phyloP scores from a whole-genome alignment of 2,888 invertebrate genomes.

The Choristoneura rosaceana region DNA sequence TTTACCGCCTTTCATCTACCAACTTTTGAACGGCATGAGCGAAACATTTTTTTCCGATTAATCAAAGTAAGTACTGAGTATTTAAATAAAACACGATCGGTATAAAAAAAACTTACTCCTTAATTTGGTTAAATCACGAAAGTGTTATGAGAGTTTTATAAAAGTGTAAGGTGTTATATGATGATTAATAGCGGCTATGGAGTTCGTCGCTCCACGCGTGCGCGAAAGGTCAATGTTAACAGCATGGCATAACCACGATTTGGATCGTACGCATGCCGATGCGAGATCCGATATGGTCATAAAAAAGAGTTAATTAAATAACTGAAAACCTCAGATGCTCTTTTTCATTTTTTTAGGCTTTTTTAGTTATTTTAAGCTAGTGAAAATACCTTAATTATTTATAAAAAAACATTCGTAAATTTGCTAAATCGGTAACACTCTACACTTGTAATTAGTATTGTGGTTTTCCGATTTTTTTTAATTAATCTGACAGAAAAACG shows the following conservation, averaged over 20 bases:
- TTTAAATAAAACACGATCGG: neutral
- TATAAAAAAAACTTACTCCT: neutral
- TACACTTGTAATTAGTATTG: too few species aligned
- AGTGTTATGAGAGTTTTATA: conserved; percentile 2
- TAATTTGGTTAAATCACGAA: conserved; percentile 26
- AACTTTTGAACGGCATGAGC: too few species aligned
- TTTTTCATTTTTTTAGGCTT: too few species aligned
- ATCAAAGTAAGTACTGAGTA: neutral
- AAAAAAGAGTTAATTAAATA: neutral
- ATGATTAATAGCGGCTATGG: conserved; percentile 29
- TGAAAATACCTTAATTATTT: too few species aligned
- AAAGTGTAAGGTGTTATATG: conserved; percentile 6
- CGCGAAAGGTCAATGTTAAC: conserved; percentile 49
- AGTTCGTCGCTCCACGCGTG: conserved; percentile 44
- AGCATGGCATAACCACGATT: conserved; percentile 36
- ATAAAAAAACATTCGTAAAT: too few species aligned
- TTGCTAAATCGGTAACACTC: too few species aligned
- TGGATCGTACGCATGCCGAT: conserved; percentile 19
- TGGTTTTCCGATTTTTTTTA: too few species aligned
- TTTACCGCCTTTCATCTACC: neutral
- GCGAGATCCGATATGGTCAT: conserved; percentile 3
- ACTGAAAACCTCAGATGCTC: too few species aligned
- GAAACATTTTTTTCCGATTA: too few species aligned
- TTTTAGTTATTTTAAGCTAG: too few species aligned
- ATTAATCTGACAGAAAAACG: too few species aligned